Evolutionary conservation across 2,888 invertebrate genomes (phyloP).

Genomic region (Linnaemya tessellans): DNA sequence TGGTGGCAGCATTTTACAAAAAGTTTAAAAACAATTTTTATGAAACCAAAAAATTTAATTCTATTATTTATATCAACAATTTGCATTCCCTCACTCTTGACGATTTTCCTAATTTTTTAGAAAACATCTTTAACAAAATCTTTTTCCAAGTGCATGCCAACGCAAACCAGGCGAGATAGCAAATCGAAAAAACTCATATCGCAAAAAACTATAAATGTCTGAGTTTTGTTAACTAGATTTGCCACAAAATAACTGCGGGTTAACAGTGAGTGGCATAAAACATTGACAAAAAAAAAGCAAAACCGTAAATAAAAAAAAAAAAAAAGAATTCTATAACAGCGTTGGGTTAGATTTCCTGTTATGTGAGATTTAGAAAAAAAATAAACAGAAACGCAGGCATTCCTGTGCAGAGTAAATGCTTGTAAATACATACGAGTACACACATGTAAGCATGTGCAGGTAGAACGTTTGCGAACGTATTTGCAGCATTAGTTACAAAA

Average conservation of each 20-base stretch:
- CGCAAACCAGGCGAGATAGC: not conserved
- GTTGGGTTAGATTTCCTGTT: constrained; percentile 67
- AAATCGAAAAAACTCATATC: constrained; percentile 22
- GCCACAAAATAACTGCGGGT: constrained; percentile 75
- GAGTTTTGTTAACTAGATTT: constrained; percentile 71
- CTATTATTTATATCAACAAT: no score
- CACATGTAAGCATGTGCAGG: not conserved
- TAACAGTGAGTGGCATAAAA: constrained; percentile 55
- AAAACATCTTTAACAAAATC: not conserved
- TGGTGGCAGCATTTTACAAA: no score
- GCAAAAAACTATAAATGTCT: constrained; percentile 62
- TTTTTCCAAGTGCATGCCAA: not conserved
- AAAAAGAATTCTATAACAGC: constrained; percentile 58
- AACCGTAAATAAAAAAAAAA: no score
- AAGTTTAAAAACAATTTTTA: no score
- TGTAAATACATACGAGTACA: not conserved
- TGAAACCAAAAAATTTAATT: no score
- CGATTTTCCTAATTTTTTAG: not conserved
- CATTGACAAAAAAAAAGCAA: constrained; percentile 30
- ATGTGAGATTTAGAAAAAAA: constrained; percentile 37
- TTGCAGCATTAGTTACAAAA: constrained; percentile 10
- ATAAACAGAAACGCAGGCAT: constrained; percentile 58
- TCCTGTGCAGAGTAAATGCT: not conserved
- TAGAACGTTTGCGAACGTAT: constrained; percentile 1
- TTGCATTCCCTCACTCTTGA: no score